phyloP scores from a whole-genome alignment of 2,113 vertebrate species.

The Pomatostomus ruficeps region DNA sequence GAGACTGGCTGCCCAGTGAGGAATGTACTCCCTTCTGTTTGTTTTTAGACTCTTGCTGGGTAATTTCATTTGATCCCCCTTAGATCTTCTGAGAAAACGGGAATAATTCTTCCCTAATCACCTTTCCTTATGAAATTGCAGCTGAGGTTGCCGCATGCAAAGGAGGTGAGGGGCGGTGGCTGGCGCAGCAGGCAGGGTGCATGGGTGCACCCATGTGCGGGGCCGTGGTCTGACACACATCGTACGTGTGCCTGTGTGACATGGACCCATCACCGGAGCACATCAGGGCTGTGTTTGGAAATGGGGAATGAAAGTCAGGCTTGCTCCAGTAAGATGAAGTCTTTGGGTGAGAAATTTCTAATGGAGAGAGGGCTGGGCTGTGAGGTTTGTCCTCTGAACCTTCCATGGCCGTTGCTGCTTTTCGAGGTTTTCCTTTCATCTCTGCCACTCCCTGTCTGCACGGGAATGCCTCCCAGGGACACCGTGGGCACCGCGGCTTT shows the following conservation, averaged over 20 bases:
- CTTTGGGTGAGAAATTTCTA: not conserved
- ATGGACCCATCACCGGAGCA: accelerated
- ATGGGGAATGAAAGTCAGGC: not conserved
- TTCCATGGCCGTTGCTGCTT: not conserved
- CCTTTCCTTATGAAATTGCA: not conserved
- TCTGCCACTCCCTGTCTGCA: not conserved
- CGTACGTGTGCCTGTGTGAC: accelerated
- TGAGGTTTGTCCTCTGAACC: not conserved
- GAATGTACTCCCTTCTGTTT: not conserved
- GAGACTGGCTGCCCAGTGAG: not conserved
- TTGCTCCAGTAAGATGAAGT: not conserved
- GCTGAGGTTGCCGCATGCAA: not conserved
- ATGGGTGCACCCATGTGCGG: not conserved
- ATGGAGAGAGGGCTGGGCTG: not conserved
- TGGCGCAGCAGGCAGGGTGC: not conserved
- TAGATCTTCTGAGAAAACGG: conserved; percentile 31
- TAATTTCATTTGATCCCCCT: conserved; percentile 1
- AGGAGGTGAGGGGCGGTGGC: not conserved
- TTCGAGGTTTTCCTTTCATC: not conserved
- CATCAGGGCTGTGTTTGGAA: not conserved
- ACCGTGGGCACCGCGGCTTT: not conserved
- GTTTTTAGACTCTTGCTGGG: not conserved
- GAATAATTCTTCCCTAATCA: conserved; percentile 21
- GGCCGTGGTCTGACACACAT: not conserved
- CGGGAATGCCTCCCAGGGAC: not conserved